A percentile compares a stretch with the other conserved stretches of the same genome.
These are phyloP conservation scores for Gila orcuttii DNA, from an alignment of 2,113 vertebrate genomes.

Conservation along the genomic window DNA sequence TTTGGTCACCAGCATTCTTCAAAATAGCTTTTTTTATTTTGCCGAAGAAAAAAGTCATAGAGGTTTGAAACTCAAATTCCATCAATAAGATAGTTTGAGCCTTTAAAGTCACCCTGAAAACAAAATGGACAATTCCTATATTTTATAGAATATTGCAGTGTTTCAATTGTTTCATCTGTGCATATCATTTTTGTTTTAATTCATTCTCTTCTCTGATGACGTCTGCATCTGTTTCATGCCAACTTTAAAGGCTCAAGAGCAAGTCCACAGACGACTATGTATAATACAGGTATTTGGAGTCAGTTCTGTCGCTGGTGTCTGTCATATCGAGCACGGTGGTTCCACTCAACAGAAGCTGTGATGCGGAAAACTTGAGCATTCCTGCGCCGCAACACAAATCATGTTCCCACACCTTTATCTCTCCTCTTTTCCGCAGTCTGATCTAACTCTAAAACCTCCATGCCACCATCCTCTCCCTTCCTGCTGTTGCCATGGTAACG, in stretches of 20 bases:
- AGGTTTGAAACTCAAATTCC: not conserved
- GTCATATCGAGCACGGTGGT: not conserved
- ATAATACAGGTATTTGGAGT: constrained; percentile 2
- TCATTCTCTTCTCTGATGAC: no score
- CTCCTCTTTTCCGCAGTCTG: not conserved
- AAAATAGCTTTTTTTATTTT: no score
- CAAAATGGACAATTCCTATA: no score
- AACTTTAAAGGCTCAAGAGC: not conserved
- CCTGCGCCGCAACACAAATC: not conserved
- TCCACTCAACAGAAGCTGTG: not conserved
- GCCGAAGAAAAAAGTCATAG: not conserved
- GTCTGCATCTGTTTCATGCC: no score
- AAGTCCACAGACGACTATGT: not conserved
- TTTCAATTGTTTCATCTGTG: no score
- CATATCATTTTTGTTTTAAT: no score
- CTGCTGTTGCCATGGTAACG: constrained; percentile 57
- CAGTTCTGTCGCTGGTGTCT: not conserved
- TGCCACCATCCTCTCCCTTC: constrained; percentile 36
- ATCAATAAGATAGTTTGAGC: no score
- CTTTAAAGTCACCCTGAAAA: no score
- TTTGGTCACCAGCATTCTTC: not conserved
- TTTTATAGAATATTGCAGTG: no score
- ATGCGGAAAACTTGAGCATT: constrained; percentile 20
- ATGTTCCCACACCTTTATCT: constrained; percentile 16
- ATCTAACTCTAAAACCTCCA: constrained; percentile 34